Evolutionary conservation across 2,888 invertebrate genomes (phyloP), one percentile per base, ranked within the genome.

Genomic region (Cerceris rybyensis): DNA sequence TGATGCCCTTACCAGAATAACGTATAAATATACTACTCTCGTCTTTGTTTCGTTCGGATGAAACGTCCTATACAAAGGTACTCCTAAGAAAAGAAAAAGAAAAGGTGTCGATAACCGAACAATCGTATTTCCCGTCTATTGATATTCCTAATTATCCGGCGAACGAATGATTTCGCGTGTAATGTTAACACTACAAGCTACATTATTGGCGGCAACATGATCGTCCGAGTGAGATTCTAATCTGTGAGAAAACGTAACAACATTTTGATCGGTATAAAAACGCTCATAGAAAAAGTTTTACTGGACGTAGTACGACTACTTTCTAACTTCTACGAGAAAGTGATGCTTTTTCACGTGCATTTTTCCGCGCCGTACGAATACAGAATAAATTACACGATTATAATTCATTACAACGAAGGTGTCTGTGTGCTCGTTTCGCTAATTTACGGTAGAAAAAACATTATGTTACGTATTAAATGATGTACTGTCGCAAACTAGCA

Each of bases 211-310:
- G 83, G 78, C 85, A 80, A 83, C 83, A 78, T 79, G 76, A 80
- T 83, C 75, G 70, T 76, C 67, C 76, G 81, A 78, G 75, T 78
- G 71, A 73, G 70, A 70, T 80, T 67, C 54, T 75, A 84, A 75
- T 81, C 68, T 61, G 43, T 72, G 78, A 71, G 70, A 71, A 80
- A 87, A 87, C 87, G 74, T 78, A 86, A 83, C 78, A 80, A 81
- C 80, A 80, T 87, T 89, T 89, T 87, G 85, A 87, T 90, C 89
- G 87, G 90, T 90, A 90, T 89, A 90, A 90, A 28, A 90, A 90
- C 85, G 86, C 85, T 89, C 87, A 89, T 90, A 90, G 88, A 90
- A 90, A 90, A 90, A 86, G 28, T 28, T 89, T 83, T 83, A 81
- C 75, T 84, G 87, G 87, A 87, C 85, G 87, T 86, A 84, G 80